Conservation (phyloP, 1,140 invertebrate species). For the Pseudomyrmex concolor region DNA sequence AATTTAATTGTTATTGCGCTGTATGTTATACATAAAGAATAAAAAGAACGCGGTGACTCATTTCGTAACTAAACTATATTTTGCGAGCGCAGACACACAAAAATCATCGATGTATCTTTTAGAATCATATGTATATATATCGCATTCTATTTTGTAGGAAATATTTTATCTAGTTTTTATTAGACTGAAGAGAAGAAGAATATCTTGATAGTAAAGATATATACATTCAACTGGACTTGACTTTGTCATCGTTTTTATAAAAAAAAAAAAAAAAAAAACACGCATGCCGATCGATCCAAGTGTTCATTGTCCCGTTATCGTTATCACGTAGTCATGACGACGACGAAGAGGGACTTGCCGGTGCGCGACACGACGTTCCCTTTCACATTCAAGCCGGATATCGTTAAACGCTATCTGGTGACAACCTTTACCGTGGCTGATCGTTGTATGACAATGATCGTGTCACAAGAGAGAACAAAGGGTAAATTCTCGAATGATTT, state of each 20-base stretch:
- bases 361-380: background rate
- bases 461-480: background rate
- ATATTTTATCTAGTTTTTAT: background rate
- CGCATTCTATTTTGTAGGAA: background rate
- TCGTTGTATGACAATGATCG: background rate
- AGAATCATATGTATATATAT: too few relatives aligned
- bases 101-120: too few relatives aligned
- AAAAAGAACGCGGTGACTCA: too few relatives aligned
- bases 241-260: conserved; percentile 12
- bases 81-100: too few relatives aligned
- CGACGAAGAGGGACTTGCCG: background rate
- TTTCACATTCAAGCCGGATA: conserved; percentile 20
- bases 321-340: conserved; percentile 28
- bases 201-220: background rate
- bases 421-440: background rate
- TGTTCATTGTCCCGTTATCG: conserved; percentile 45
- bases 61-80: too few relatives aligned
- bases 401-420: background rate
- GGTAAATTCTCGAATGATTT: too few relatives aligned
- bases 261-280: background rate
- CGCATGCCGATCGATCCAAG: conserved; percentile 32
- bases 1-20: too few relatives aligned
- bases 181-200: background rate
- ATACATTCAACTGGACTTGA: background rate
- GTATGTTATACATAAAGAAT: too few relatives aligned